Evolutionary conservation across 2,888 invertebrate species (phyloP).

Genomic region (Fragum whitleyi): DNA sequence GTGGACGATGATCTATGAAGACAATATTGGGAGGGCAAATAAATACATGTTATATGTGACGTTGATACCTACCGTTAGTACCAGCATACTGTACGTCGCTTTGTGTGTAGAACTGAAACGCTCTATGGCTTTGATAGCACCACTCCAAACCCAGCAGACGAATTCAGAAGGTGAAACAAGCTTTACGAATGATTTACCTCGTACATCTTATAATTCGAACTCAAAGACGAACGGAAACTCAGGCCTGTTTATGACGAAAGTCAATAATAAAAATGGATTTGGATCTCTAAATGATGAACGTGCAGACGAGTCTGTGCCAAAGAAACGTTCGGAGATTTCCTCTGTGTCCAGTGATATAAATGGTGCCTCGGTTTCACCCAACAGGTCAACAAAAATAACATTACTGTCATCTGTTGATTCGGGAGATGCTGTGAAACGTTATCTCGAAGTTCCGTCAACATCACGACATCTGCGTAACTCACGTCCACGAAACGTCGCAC

Average conservation of each 20-base stretch:
- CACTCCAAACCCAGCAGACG: background rate
- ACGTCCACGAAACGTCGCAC: background rate
- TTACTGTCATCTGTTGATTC: background rate
- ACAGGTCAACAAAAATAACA: background rate
- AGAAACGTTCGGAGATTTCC: background rate
- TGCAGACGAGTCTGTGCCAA: background rate
- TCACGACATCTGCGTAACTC: background rate
- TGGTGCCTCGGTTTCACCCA: background rate
- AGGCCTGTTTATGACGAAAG: background rate
- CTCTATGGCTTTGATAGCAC: background rate
- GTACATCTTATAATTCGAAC: background rate
- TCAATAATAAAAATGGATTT: background rate
- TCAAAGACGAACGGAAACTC: background rate
- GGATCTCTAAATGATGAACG: background rate
- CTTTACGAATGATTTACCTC: background rate
- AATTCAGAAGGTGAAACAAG: background rate
- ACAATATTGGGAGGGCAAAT: background rate
- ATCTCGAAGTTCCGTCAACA: background rate
- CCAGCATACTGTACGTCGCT: constrained; percentile 18
- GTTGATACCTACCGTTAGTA: constrained; percentile 17
- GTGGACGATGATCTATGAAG: constrained; percentile 23
- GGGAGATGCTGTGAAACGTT: background rate
- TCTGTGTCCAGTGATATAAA: background rate
- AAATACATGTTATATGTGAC: constrained; percentile 30
- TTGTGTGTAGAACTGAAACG: constrained; percentile 20